Evolutionary conservation across 2,113 vertebrate species (phyloP).

Genomic region (Silurus glanis): DNA sequence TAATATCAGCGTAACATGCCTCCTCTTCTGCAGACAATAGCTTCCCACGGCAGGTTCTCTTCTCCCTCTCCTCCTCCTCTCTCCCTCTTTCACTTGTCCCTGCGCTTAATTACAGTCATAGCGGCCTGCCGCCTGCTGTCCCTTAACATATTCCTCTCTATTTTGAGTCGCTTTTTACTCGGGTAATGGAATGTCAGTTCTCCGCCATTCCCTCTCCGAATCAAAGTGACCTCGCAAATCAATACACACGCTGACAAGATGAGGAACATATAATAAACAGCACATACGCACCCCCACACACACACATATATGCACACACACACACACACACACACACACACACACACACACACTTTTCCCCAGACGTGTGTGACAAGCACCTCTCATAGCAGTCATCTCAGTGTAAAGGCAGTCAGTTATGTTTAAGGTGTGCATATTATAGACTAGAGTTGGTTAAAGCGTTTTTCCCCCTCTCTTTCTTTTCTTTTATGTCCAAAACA

Average conservation of each 20-base stretch:
- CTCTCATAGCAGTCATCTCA: conserved; percentile 85
- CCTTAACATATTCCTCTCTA: conserved; percentile 84
- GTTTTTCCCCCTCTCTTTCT: conserved; percentile 60
- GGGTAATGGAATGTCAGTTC: conserved; percentile 88
- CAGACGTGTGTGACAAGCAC: conserved; percentile 80
- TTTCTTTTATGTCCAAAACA: conserved; percentile 63
- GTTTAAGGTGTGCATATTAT: conserved; percentile 70
- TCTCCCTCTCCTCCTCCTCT: conserved; percentile 50
- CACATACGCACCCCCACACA: conserved; percentile 66
- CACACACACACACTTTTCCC: conserved; percentile 51
- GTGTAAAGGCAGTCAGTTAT: conserved; percentile 84
- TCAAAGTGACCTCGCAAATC: conserved; percentile 95
- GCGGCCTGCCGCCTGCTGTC: conserved; percentile 76
- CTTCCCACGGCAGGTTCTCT: conserved; percentile 52
- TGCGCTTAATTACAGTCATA: conserved; percentile 88
- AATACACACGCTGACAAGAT: conserved; percentile 83
- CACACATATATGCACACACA: conserved; percentile 40
- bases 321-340: conserved; percentile 33
- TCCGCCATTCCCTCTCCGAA: conserved; percentile 74
- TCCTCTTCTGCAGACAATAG: conserved; percentile 70
- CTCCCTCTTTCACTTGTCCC: conserved; percentile 69
- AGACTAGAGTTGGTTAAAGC: conserved; percentile 73
- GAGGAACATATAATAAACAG: conserved; percentile 89
- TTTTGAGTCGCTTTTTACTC: conserved; percentile 78
- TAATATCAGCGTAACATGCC: conserved; percentile 69